A percentile compares a stretch with the other conserved stretches of the same genome.
These are phyloP conservation scores for Drosophila ambigua DNA, from an alignment of 1,140 invertebrate species.

Conservation along the genomic window DNA sequence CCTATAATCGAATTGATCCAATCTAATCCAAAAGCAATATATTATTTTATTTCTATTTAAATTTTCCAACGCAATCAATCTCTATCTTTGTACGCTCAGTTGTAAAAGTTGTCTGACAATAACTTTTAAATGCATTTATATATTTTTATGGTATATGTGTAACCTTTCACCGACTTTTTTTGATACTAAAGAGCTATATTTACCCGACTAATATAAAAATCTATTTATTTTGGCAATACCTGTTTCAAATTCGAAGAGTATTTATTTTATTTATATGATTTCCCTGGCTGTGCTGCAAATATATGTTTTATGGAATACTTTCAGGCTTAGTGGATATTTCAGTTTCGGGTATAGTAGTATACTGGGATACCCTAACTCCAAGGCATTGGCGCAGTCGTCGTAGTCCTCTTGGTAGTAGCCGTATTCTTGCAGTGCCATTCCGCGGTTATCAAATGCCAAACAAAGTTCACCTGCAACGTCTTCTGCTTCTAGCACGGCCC, in stretches of 20 bases:
- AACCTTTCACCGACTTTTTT: constrained; percentile 35
- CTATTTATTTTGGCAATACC: constrained; percentile 2
- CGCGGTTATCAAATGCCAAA: constrained; percentile 67
- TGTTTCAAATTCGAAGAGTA: no score
- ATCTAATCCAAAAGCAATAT: constrained; percentile 40
- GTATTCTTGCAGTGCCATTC: constrained; percentile 68
- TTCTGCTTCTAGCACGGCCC: constrained; percentile 60
- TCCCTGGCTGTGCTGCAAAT: no score
- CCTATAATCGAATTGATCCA: constrained; percentile 49
- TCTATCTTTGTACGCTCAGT: constrained; percentile 15
- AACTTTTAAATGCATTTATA: constrained; percentile 66
- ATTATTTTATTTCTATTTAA: constrained; percentile 32
- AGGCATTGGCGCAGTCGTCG: no score
- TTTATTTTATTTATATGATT: no score
- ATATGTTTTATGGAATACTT: no score
- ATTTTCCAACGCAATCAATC: constrained; percentile 38
- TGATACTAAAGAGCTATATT: constrained; percentile 42
- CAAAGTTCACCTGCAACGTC: constrained; percentile 36
- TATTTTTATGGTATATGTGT: constrained; percentile 5
- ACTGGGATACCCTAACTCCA: no score
- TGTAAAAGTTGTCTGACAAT: constrained; percentile 13
- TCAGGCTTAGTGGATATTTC: no score
- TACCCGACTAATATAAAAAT: constrained; percentile 30
- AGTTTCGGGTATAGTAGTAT: no score
- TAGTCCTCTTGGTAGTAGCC: constrained; percentile 72